Percentiles rank a stretch among this genome's conserved stretches.
Evolutionary conservation across 2,797 vertebrate genomes (phyloP).

Genomic region (Rhynchonycteris naso): DNA sequence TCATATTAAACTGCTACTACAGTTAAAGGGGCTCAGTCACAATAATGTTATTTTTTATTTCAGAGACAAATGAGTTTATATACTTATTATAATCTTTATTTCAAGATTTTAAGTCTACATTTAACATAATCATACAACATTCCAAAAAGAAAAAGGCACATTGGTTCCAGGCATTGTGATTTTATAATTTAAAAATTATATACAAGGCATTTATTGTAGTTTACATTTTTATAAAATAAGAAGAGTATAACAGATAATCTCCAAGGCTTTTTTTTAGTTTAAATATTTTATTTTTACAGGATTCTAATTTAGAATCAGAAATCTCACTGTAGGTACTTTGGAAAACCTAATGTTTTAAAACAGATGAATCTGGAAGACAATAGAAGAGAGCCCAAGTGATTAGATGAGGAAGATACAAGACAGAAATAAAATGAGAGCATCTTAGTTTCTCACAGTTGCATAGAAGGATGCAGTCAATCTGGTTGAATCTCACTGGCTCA

Average conservation of each 20-base stretch:
- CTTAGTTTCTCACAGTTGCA: background rate
- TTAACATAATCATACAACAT: background rate
- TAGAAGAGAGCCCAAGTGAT: background rate
- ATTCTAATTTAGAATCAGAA: background rate
- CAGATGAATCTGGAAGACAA: background rate
- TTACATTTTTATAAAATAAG: slow-evolving; percentile 30
- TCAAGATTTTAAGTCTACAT: slow-evolving; percentile 48
- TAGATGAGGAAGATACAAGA: background rate
- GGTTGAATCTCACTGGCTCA: background rate
- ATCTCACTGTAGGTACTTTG: slow-evolving; percentile 23
- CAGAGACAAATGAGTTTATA: slow-evolving; percentile 28
- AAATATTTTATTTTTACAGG: background rate
- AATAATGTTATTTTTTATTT: slow-evolving; percentile 39
- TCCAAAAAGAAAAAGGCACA: background rate
- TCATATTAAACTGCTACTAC: slow-evolving; percentile 71
- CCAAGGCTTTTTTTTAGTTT: background rate
- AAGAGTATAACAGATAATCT: background rate
- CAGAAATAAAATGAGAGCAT: no score
- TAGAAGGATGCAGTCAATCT: background rate
- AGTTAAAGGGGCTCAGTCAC: slow-evolving; percentile 57
- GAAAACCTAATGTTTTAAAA: slow-evolving; percentile 12
- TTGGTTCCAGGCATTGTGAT: background rate
- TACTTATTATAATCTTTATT: background rate
- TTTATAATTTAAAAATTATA: background rate
- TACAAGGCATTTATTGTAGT: background rate